A percentile compares a stretch with the other conserved stretches of the same genome.
phyloP scores from a whole-genome alignment of 2,797 vertebrate species.

The Siniperca obscura region DNA sequence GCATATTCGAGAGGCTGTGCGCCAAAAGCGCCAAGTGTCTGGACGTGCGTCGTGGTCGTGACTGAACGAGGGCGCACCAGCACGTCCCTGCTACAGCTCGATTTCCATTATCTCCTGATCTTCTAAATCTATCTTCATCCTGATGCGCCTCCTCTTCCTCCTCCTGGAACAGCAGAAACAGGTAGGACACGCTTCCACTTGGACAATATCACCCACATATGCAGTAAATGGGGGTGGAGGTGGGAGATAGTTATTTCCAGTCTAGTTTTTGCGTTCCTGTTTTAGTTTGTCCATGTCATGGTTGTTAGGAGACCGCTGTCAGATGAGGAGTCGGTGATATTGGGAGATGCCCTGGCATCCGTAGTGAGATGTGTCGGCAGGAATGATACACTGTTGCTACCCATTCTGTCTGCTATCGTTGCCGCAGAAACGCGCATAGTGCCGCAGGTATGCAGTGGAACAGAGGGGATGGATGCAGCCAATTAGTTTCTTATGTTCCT shows the following conservation, averaged over 20 bases:
- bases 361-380: constrained; percentile 53
- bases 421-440: constrained; percentile 56
- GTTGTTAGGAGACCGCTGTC: constrained; percentile 35
- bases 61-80: constrained; percentile 30
- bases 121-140: constrained; percentile 54
- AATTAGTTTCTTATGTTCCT: not conserved
- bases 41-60: constrained; percentile 53
- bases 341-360: constrained; percentile 61
- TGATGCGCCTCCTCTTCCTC: constrained; percentile 59
- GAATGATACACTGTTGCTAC: constrained; percentile 70
- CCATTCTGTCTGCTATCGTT: constrained; percentile 42
- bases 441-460: constrained; percentile 65
- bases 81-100: constrained; percentile 18
- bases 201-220: constrained; percentile 15
- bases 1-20: constrained; percentile 5
- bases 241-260: not conserved
- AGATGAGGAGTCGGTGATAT: constrained; percentile 24
- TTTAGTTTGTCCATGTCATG: constrained; percentile 21
- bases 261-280: not conserved
- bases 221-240: constrained; percentile 3
- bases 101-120: constrained; percentile 33
- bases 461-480: constrained; percentile 28
- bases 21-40: constrained; percentile 35
- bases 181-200: constrained; percentile 67
- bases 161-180: constrained; percentile 58